A percentile compares a stretch with the other conserved stretches of the same genome.
Conservation (phyloP, 2,113 vertebrate species). For the Rhagologus leucostigma region DNA sequence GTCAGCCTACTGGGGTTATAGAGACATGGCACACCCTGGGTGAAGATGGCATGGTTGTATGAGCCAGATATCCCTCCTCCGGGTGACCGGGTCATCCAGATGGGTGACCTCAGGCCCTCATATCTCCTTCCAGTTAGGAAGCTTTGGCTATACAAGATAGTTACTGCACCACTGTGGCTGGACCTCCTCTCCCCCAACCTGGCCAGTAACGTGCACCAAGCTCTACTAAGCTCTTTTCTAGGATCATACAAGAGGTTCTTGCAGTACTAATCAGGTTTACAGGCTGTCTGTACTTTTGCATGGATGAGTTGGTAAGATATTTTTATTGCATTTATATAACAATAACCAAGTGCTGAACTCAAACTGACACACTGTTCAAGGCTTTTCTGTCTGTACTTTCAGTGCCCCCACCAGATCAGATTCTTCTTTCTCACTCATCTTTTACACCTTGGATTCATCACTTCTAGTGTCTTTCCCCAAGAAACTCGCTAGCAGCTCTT, state of each 20-base stretch:
- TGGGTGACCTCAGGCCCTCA: neutral
- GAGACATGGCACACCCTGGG: neutral
- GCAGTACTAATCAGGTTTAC: neutral
- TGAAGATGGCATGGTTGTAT: neutral
- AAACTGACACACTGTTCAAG: neutral
- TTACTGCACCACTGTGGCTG: neutral
- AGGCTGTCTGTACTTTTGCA: neutral
- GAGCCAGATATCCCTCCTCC: neutral
- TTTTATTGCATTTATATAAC: neutral
- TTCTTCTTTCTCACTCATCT: neutral
- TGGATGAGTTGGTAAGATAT: neutral
- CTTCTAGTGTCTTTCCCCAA: neutral
- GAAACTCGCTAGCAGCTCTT: neutral
- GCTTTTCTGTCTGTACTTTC: neutral
- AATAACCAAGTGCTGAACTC: neutral
- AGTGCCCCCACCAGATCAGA: neutral
- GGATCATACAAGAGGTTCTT: neutral
- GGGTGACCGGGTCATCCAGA: neutral
- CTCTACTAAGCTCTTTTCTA: neutral
- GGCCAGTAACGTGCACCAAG: accelerated
- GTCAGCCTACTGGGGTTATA: accelerated
- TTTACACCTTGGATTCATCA: neutral
- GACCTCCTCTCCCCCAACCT: neutral
- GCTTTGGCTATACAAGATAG: neutral
- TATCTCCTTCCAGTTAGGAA: neutral